phyloP scores from a whole-genome alignment of 2,888 invertebrate genomes.

The Dynastes tityus region DNA sequence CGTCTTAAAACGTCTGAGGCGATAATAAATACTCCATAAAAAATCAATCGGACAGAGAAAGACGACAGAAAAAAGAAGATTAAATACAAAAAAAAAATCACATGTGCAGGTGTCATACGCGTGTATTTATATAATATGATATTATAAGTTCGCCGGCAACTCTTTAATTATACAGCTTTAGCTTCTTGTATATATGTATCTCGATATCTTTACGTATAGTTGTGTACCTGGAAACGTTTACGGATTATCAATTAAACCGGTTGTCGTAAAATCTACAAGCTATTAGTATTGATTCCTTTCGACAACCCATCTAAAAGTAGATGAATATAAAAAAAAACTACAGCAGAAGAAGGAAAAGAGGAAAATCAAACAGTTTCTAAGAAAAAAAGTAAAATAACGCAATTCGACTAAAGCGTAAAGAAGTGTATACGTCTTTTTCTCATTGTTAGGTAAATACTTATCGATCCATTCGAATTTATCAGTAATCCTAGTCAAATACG shows the following conservation, averaged over 20 bases:
- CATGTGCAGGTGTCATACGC: conserved; percentile 13
- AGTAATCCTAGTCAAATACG: conserved; percentile 32
- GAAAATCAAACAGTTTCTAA: not conserved
- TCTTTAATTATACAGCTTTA: conserved; percentile 24
- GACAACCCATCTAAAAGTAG: not conserved
- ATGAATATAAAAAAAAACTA: no score
- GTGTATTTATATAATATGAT: conserved; percentile 4
- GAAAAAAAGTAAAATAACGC: conserved; percentile 4
- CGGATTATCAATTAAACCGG: conserved; percentile 40
- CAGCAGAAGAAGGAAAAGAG: not conserved
- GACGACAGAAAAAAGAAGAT: no score
- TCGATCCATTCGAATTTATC: conserved; percentile 28
- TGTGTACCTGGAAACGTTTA: conserved; percentile 25
- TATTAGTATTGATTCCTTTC: conserved; percentile 37
- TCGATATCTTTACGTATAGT: not conserved
- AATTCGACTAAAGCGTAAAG: not conserved
- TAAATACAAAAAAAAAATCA: not conserved
- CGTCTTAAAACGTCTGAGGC: no score
- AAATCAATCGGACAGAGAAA: no score
- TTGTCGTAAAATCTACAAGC: conserved; percentile 38
- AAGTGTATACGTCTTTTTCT: no score
- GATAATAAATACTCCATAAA: no score
- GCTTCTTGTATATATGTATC: not conserved
- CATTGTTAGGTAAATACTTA: conserved; percentile 21
- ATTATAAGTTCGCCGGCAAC: conserved; percentile 22